Evolutionary conservation across 2,113 vertebrate genomes (phyloP), one percentile per base, ranked within the genome.

Genomic region (Oncorhynchus keta): DNA sequence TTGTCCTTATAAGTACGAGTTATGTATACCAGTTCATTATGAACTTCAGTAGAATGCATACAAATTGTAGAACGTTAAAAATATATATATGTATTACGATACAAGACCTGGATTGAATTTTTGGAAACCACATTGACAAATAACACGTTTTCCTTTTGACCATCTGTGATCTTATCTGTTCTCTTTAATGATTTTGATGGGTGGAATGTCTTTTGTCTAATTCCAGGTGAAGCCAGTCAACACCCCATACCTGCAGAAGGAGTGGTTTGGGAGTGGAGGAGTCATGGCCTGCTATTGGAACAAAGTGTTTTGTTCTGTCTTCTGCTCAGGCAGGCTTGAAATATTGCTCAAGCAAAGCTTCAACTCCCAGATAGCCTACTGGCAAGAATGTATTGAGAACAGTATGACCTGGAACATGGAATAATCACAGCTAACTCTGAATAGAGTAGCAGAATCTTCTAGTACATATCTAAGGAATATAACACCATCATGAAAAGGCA

Each of bases 171-270:
- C 13, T 18, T 5, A 84, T 89, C 87, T 75, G 89, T 90, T 82
- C 76, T 62, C n/a, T n/a, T 24, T 6, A 16, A 16, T 22, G 67
- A 74, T 80, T 80, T 79, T 64, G 24, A n/a, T 32, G 14, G 32
- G 49, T 35, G 30, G 65, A 22, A 30, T 28, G 45, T 24, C 4
- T 71, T 77, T 68, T 76, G 45, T 78, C 14, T 61, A 24, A 73
- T 76, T 75, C 74, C 22, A 76, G 85, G 75, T 84, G 28, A 80
- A 81, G 48, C 16, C 55, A 59, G 83, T 85, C 81, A 81, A 86
- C 89, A 76, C 80, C 86, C 86, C 89, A 94, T 94, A 89, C 92
- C 93, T 85, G 83, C 70, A 69, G 48, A 86, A 83, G 93, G 93
- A 88, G 93, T 86, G 93, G 85, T 84, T 59, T 81, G 87, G 93